phyloP scores from a whole-genome alignment of 2,113 vertebrate species.

The Xerus inauris region DNA sequence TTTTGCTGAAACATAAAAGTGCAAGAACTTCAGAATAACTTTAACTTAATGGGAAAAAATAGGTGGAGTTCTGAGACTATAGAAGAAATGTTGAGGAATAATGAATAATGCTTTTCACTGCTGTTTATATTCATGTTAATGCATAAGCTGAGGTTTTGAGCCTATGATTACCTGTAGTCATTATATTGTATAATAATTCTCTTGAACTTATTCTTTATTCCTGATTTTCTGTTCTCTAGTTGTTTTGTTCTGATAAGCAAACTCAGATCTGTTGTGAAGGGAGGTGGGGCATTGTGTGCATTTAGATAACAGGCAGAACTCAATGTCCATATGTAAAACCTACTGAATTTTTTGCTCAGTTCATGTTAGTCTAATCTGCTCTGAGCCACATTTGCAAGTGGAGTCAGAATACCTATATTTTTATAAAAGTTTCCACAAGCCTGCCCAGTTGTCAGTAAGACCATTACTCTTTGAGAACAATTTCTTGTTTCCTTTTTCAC shows the following conservation, averaged over 20 bases:
- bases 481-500: not conserved
- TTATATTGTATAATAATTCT: not conserved
- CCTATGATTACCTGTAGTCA: not conserved
- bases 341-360: not conserved
- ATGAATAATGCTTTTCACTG: not conserved
- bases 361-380: constrained; percentile 21
- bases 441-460: not conserved
- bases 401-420: not conserved
- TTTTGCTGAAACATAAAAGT: constrained; percentile 24
- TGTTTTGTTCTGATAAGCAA: not conserved
- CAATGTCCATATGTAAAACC: not conserved
- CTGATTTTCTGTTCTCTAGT: constrained; percentile 24
- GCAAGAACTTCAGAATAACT: not conserved
- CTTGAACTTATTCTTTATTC: not conserved
- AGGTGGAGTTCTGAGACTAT: not conserved
- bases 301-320: not conserved
- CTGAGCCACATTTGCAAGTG: not conserved
- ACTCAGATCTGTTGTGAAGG: not conserved
- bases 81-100: not conserved
- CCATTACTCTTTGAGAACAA: not conserved
- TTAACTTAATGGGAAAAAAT: not conserved
- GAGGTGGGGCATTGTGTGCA: not conserved
- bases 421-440: constrained; percentile 7
- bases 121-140: not conserved
- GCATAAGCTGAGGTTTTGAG: not conserved